Evolutionary conservation across 2,113 vertebrate species (phyloP), one percentile per base, ranked within the genome.

Genomic region (Paratilapia polleni): DNA sequence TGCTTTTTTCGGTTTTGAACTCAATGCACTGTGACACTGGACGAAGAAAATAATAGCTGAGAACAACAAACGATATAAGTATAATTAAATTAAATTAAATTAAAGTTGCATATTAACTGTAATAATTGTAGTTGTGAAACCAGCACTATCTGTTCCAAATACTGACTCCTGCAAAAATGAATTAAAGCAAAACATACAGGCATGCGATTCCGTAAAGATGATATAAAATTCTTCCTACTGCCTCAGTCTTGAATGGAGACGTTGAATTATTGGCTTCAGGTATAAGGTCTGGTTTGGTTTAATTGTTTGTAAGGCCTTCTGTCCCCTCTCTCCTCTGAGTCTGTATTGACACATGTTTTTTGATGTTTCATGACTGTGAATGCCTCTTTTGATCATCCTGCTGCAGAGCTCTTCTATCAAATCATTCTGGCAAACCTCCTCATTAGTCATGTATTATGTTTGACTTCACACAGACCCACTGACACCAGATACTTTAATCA

Each of bases 371-470:
- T 11, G 60, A 31, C 52, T 58, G 58, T 73, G 64, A 61, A 61
- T 62, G 57, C 73, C 43, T 80, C 78, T 24, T 87, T 76, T 91
- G 88, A 89, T 88, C 31, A 5, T 81, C 49, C 41, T 77, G 82
- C 82, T 81, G 64, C 82, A 79, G 84, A 8, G 47, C 58, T 36
- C 76, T 62, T 91, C 82, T 70, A 92, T 91, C 84, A 84, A 88
- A 91, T 93, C 87, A 91, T 64, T 87, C 84, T 84, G 86, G 84
- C 64, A 81, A 63, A 82, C 59, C 36, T 60, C 22, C 79, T 52
- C 79, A 86, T 90, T 84, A 91, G 68, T 68, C 61, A 28, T n/a
- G 24, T 59, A 62, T 77, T 38, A 66, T 24, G 6, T 78, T 75
- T 61, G 76, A 80, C 62, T 14, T 41, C 59, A 81, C 26, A 66